These are phyloP conservation scores for Sarcophaga carnaria DNA, from an alignment of 2,888 invertebrate genomes.

Conservation along the genomic window DNA sequence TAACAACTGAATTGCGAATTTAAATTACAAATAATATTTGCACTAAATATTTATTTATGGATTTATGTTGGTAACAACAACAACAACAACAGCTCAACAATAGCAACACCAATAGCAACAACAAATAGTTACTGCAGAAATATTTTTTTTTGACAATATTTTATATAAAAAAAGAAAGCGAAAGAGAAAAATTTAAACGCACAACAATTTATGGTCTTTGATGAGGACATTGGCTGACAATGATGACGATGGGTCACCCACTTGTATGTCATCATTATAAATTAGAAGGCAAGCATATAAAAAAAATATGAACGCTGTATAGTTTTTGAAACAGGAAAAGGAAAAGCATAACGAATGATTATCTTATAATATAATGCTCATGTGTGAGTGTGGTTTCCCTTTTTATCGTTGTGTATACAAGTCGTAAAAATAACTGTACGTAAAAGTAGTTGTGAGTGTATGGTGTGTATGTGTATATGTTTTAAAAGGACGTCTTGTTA, in stretches of 20 bases:
- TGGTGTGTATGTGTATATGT: not conserved
- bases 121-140: constrained; percentile 47
- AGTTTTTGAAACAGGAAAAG: constrained; percentile 29
- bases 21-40: constrained; percentile 57
- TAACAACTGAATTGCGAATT: constrained; percentile 17
- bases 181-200: constrained; percentile 4
- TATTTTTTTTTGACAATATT: constrained; percentile 5
- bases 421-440: constrained; percentile 32
- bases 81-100: not conserved
- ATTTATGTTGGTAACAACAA: constrained; percentile 19
- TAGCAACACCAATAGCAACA: constrained; percentile 1
- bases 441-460: not conserved
- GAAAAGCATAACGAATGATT: constrained; percentile 65
- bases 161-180: too few relatives aligned
- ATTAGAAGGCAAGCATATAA: not conserved
- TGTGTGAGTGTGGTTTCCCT: not conserved
- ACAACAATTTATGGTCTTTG: constrained; percentile 38
- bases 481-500: constrained; percentile 31
- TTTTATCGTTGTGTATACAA: not conserved
- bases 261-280: constrained; percentile 63
- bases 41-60: constrained; percentile 41
- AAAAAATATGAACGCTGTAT: too few relatives aligned
- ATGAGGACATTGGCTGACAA: constrained; percentile 28
- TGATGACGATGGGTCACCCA: constrained; percentile 61
- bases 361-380: constrained; percentile 49